Conservation (phyloP, 2,113 vertebrate species). For the Callochromis pleurospilus region DNA sequence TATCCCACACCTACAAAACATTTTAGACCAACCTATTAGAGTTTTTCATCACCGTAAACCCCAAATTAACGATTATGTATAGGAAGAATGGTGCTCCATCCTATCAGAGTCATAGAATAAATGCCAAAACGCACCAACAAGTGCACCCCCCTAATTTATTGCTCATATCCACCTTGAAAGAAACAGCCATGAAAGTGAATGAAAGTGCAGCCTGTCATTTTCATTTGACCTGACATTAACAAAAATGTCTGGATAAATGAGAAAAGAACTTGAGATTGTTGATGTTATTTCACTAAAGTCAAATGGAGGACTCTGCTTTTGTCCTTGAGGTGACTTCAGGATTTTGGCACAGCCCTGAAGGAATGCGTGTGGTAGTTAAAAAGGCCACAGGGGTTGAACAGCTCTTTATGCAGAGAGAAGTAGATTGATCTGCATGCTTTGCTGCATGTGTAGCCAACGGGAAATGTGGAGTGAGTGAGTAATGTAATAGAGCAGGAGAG, state of each 20-base stretch:
- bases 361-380: background rate
- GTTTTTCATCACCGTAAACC: background rate
- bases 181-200: background rate
- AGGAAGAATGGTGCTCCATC: background rate
- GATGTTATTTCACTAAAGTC: background rate
- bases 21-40: background rate
- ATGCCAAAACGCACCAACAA: background rate
- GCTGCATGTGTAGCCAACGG: constrained; percentile 4
- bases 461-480: background rate
- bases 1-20: background rate
- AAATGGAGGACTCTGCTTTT: background rate
- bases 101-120: background rate
- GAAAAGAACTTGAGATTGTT: background rate
- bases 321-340: background rate
- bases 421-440: constrained; percentile 13
- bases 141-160: background rate
- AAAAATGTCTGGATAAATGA: background rate
- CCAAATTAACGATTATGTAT: background rate
- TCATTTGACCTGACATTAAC: background rate
- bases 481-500: background rate
- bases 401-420: background rate
- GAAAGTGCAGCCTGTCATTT: background rate
- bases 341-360: background rate
- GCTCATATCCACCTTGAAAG: background rate
- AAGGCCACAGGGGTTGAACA: background rate